Evolutionary conservation across 1,140 invertebrate species (phyloP), one percentile per base, ranked within the genome.

Genomic region (Solenopsis fugax): DNA sequence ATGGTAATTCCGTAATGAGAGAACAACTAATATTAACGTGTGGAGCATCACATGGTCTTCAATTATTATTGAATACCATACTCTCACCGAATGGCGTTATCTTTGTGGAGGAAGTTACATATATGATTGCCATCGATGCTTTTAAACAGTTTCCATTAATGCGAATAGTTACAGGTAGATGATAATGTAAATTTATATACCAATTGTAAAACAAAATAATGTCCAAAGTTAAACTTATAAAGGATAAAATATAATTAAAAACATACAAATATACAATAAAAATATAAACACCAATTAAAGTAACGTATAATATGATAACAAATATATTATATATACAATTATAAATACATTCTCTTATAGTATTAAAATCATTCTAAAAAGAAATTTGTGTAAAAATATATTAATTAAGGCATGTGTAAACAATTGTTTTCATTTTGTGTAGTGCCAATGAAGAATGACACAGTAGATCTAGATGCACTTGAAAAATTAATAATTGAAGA

Each of bases 51-150:
- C 96, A 97, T 86, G 97, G 97, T 3, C 89, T 97, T 4, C 96
- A 96, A 87, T 86, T 97, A 29, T 89, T 96, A n/a, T 88, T 97
- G 0, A 96, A 95, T 18, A 96, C 95, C 7, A 87, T 97, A 50
- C 93, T 97, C 56, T 95, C 95, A n/a, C 95, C 96, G 16, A 94
- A 96, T 75, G 96, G 95, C 3, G 92, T 96, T 37, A 96, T 97
- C 54, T 97, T 97, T 91, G 96, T 97, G 10, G 97, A 97, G 89
- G 96, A 97, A 93, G 96, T 96, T 45, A 96, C 97, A 16, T 97
- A 97, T 88, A 97, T 97, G 95, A 95, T 96, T 88, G 97, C 96
- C 9, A 89, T 97, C 12, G 95, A 96, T 60, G 93, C 95, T 7
- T 96, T 97, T 85, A 95, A 94, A 77, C 94, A 96, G 62, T 96